Evolutionary conservation across 2,797 vertebrate genomes (phyloP).

Genomic region (Anguilla pacifica): DNA sequence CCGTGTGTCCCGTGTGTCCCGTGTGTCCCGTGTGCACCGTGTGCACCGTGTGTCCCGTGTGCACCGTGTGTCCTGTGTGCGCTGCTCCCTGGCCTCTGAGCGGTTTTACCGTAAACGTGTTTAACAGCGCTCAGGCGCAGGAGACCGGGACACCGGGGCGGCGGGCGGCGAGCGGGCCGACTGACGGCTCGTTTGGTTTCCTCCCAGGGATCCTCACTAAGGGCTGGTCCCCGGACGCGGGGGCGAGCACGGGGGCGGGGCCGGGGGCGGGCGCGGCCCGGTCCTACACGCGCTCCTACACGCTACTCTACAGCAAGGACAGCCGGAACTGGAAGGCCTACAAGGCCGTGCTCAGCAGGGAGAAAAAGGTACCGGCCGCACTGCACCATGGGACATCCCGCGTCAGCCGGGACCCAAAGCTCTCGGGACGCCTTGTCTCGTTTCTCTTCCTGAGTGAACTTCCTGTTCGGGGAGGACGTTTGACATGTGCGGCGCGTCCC

Average conservation of each 20-base stretch:
- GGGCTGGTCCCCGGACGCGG: constrained; percentile 57
- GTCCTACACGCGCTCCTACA: constrained; percentile 72
- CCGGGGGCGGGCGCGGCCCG: constrained; percentile 46
- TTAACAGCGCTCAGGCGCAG: too few species aligned
- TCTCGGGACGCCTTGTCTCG: too few species aligned
- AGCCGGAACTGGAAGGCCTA: constrained; percentile 80
- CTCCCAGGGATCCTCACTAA: constrained; percentile 76
- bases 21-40: too few species aligned
- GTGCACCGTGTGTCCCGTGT: too few species aligned
- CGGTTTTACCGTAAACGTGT: too few species aligned
- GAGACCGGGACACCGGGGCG: too few species aligned
- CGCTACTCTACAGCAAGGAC: constrained; percentile 77
- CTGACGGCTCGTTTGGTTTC: not conserved
- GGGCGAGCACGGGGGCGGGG: too few species aligned
- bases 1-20: too few species aligned
- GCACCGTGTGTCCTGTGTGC: too few species aligned
- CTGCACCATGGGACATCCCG: not conserved
- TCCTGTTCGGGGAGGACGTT: not conserved
- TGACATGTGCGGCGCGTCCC: not conserved
- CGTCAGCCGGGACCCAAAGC: not conserved
- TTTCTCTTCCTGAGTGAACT: too few species aligned
- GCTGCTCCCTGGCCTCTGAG: too few species aligned
- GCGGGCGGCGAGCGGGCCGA: not conserved
- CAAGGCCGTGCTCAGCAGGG: constrained; percentile 69
- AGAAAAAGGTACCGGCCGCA: constrained; percentile 71